A percentile compares a stretch with the other conserved stretches of the same genome.
Evolutionary conservation across 2,113 vertebrate species (phyloP).

Genomic region (Euleptes europaea): DNA sequence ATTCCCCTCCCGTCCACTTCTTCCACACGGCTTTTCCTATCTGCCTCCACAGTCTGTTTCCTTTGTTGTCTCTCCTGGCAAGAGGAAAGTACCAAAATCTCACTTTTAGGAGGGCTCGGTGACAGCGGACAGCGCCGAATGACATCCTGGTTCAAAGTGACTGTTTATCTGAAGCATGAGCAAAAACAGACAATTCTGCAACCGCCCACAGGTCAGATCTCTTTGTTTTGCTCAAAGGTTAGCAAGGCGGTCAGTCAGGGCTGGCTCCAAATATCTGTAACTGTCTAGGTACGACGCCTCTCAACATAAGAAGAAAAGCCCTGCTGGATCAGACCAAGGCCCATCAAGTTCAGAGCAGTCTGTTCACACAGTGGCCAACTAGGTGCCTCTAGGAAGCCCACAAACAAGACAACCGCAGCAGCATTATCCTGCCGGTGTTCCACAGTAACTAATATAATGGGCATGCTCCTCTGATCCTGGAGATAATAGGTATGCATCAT

Average conservation of each 20-base stretch:
- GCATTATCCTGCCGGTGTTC: no score
- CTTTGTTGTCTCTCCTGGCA: slow-evolving; percentile 35
- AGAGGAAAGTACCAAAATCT: slow-evolving; percentile 27
- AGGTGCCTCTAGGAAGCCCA: no score
- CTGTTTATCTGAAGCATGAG: not conserved
- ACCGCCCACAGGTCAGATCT: not conserved
- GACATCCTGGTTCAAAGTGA: not conserved
- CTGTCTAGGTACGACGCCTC: not conserved
- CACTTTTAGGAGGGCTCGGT: slow-evolving; percentile 20
- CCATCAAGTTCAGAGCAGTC: no score
- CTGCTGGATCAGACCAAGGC: no score
- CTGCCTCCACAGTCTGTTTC: not conserved
- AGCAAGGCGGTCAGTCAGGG: not conserved
- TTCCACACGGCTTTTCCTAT: slow-evolving; percentile 42
- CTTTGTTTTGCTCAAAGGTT: not conserved
- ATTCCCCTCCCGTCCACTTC: slow-evolving; percentile 1
- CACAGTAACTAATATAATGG: no score
- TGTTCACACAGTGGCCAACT: no score
- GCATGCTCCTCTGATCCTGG: no score
- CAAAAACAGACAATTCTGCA: not conserved
- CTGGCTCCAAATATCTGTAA: not conserved
- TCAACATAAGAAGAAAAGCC: no score
- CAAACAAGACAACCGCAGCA: no score
- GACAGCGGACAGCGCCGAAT: not conserved
- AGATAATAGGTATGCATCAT: no score